Evolutionary conservation across 2,888 invertebrate genomes (phyloP), one percentile per base, ranked within the genome.

Genomic region (Sturmia bella): DNA sequence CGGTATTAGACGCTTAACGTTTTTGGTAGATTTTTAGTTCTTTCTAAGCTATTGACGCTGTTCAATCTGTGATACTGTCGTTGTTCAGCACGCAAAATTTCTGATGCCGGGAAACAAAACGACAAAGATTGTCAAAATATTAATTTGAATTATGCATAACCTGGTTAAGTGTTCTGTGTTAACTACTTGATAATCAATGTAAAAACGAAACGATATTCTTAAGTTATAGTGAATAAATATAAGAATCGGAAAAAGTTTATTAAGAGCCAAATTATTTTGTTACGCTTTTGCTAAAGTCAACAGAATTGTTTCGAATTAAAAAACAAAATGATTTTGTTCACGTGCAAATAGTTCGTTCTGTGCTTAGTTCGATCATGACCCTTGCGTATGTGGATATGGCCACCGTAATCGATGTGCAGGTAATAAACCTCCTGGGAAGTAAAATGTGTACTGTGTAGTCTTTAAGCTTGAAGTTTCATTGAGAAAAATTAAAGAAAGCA

Each of bases 371-470:
- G 57, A 92, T 91, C 89, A 92, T 93, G 93, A 94, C 94, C 91
- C 92, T 94, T 92, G 94, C 94, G 88, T 94, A 94, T 93, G 94
- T 95, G 91, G 94, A 94, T 89, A 93, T 94, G 92, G 94, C 94
- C 88, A 94, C 94, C 88, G 94, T 95, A 91, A 94, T 95, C 90
- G 94, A 95, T 92, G 94, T 94, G 90, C 94, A 94, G 94, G 94
- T 94, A 92, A 92, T 81, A 54, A 21, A 37, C 6, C 6, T 27
- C 27, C 3, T 27, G 27, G 27, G 6, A 27, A n/a, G 1, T n/a
- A 59, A 41, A 24, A 9, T n/a, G 15, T 15, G n/a, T 12, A 27
- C 45, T 45, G 9, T 15, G 17, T 17, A 45, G 3, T 4, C 9
- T 15, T 5, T 15, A 9, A n/a, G 15, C 3, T 45, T 45, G n/a